These are phyloP conservation scores for Genyomyrus donnyi DNA, from an alignment of 2,113 vertebrate genomes.

Conservation along the genomic window DNA sequence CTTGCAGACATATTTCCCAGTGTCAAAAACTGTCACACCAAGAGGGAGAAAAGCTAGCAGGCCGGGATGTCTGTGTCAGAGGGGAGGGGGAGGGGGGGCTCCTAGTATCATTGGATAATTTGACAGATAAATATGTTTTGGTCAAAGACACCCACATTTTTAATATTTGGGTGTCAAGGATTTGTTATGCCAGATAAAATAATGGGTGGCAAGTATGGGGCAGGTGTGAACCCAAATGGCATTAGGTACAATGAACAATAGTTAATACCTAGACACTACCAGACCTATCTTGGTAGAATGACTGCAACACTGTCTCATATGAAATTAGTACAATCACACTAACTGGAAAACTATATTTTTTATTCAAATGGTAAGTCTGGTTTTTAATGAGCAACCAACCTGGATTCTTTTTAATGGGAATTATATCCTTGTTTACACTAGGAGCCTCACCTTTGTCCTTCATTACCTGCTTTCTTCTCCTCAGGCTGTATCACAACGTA, in stretches of 20 bases:
- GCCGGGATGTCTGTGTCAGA: not conserved
- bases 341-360: not conserved
- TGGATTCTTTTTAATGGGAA: not conserved
- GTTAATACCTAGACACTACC: not conserved
- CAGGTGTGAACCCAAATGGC: not conserved
- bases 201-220: not conserved
- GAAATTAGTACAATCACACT: not conserved
- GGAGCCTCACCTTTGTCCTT: not conserved
- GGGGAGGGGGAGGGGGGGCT: not conserved
- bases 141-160: not conserved
- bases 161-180: not conserved
- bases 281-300: not conserved
- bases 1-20: conserved; percentile 32
- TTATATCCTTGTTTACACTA: not conserved
- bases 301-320: not conserved
- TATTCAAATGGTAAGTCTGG: not conserved
- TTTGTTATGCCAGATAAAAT: not conserved
- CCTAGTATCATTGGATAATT: not conserved
- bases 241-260: not conserved
- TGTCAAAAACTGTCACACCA: conserved; percentile 31
- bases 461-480: not conserved
- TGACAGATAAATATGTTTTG: not conserved
- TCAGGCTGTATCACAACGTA: not conserved
- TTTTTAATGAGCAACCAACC: too few species aligned
- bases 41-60: not conserved